Evolutionary conservation across 2,113 vertebrate species (phyloP), one percentile per base, ranked within the genome.

Genomic region (Hemiprocne comata): DNA sequence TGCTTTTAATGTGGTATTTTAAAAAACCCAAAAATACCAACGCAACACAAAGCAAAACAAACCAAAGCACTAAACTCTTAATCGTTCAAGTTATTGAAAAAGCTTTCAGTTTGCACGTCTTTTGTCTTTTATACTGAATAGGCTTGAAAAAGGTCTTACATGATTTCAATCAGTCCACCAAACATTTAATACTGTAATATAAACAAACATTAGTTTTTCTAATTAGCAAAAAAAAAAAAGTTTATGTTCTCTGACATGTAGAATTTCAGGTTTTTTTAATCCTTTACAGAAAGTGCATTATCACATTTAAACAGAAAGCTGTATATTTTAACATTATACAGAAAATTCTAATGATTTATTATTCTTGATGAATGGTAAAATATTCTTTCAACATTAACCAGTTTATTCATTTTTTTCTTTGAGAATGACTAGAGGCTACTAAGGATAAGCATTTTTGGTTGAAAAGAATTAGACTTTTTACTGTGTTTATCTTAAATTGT

Each of bases 331-430:
- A 64, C 24, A 40, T 16, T 48, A 83, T 79, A 94, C 4, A 51
- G 67, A 89, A 72, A 84, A 51, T 72, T 69, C 28, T 86, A 94
- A 87, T 86, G 2, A 95, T 88, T 92, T 82, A 85, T 87, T 67
- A 87, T 96, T 95, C 20, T 85, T 88, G 51, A 53, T 76, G 64
- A 85, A 85, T 86, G 71, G 20, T n/a, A 95, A 94, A 90, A 84
- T 90, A 89, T 73, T 95, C 46, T 92, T 92, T 89, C 48, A 38
- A 60, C 9, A 73, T 50, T 90, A 90, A 29, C n/a, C 78, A 24
- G 61, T 89, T 85, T 93, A 75, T 96, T 96, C 0, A 74, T 29
- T 89, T 96, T 94, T 93, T 53, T 72, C 33, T 95, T 95, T 91
- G 38, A 69, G 55, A 93, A 85, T 86, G 13, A 82, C 86, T 90